Conservation (phyloP, 2,113 vertebrate species). For the Aptenodytes forsteri region DNA sequence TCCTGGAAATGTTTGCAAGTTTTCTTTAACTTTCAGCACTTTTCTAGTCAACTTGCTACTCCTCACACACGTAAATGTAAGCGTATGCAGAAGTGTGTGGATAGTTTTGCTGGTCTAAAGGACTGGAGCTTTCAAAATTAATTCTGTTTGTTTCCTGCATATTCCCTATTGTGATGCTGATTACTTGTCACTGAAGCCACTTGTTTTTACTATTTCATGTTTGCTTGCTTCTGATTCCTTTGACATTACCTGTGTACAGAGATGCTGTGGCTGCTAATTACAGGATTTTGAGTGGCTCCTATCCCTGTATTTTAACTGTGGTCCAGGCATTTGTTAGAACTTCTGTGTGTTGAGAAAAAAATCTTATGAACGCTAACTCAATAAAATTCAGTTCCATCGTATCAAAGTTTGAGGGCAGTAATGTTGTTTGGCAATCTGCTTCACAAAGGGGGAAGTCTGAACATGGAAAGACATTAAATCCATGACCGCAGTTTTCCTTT, state of each 20-base stretch:
- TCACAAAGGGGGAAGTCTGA: background rate
- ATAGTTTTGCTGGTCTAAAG: background rate
- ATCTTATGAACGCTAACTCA: background rate
- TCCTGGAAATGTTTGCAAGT: background rate
- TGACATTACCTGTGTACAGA: conserved; percentile 38
- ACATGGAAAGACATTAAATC: background rate
- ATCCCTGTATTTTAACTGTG: background rate
- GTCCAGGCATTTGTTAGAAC: background rate
- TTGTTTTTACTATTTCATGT: conserved; percentile 40
- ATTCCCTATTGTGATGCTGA: conserved; percentile 29
- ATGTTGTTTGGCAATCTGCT: background rate
- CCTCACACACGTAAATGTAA: background rate
- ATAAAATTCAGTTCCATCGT: background rate
- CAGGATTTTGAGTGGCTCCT: background rate
- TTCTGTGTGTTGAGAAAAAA: background rate
- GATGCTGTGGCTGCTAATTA: background rate
- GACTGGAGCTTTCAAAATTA: conserved; percentile 4
- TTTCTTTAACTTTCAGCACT: background rate
- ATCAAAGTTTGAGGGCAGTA: background rate
- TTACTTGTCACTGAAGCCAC: background rate
- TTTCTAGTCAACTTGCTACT: background rate
- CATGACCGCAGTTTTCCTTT: background rate
- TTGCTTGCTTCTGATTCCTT: conserved; percentile 35
- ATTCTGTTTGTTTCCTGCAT: conserved; percentile 18
- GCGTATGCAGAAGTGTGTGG: background rate